Conservation (phyloP, 2,797 vertebrate genomes). For the Gadopsis bispinosus region DNA sequence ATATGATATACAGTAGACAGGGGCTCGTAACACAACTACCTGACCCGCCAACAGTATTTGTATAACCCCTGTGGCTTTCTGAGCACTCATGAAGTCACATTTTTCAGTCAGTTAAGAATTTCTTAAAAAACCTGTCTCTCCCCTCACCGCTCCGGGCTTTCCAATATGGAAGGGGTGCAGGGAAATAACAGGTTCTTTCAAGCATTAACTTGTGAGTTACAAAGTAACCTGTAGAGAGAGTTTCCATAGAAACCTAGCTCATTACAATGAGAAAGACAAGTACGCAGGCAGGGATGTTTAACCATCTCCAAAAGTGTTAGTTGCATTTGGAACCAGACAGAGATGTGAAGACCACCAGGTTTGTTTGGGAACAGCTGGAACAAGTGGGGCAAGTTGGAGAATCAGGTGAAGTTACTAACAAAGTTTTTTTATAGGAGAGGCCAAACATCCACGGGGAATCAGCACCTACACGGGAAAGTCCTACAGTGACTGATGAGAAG, state of each 20-base stretch:
- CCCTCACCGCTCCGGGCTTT: constrained; percentile 64
- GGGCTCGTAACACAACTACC: no score
- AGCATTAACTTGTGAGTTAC: constrained; percentile 84
- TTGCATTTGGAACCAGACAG: constrained; percentile 47
- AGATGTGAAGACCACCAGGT: constrained; percentile 18
- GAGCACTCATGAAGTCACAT: constrained; percentile 23
- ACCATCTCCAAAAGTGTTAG: constrained; percentile 55
- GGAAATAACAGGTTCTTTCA: constrained; percentile 73
- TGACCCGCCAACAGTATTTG: background rate
- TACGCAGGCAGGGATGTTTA: constrained; percentile 65
- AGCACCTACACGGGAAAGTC: constrained; percentile 1
- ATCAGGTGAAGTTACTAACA: constrained; percentile 20
- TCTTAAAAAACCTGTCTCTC: constrained; percentile 49
- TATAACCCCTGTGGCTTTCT: constrained; percentile 12
- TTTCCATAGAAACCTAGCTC: constrained; percentile 85
- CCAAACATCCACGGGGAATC: constrained; percentile 4
- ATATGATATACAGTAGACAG: background rate
- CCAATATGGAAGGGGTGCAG: constrained; percentile 39
- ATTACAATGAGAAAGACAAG: constrained; percentile 74
- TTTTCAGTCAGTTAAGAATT: constrained; percentile 67
- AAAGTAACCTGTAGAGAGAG: constrained; percentile 82
- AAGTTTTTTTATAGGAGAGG: background rate
- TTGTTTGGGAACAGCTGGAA: constrained; percentile 25
- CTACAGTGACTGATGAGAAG: background rate
- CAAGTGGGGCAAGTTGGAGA: constrained; percentile 9